These are phyloP conservation scores for Apodemia zela DNA, from an alignment of 2,888 invertebrate genomes.

Conservation along the genomic window DNA sequence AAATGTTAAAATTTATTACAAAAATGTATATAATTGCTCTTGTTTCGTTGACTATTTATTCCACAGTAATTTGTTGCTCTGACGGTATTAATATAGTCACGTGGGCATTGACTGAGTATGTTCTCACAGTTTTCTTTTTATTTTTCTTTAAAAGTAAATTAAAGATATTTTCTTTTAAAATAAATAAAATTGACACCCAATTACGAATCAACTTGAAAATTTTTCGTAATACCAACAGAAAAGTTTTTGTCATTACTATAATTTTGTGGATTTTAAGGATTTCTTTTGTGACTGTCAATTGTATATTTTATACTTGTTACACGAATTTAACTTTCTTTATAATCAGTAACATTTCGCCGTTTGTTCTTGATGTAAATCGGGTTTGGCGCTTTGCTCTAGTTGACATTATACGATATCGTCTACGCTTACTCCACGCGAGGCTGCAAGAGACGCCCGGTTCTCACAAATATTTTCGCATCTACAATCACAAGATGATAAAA, in stretches of 20 bases:
- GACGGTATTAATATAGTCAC: slow-evolving; percentile 36
- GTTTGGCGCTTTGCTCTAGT: slow-evolving; percentile 61
- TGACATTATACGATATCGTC: slow-evolving; percentile 52
- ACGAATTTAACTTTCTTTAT: slow-evolving; percentile 38
- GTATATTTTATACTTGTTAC: slow-evolving; percentile 42
- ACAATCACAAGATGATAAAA: slow-evolving; percentile 49
- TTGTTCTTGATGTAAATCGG: slow-evolving; percentile 58
- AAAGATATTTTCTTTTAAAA: slow-evolving; percentile 40
- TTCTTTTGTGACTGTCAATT: slow-evolving; percentile 45
- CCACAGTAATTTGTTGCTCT: slow-evolving; percentile 47
- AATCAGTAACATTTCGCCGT: slow-evolving; percentile 47
- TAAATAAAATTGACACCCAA: slow-evolving; percentile 47
- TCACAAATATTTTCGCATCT: slow-evolving; percentile 54
- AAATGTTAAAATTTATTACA: slow-evolving; percentile 33
- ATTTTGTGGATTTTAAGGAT: slow-evolving; percentile 47
- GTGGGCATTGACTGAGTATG: slow-evolving; percentile 58
- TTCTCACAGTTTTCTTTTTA: slow-evolving; percentile 42
- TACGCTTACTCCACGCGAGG: slow-evolving; percentile 50
- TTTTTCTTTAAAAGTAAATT: slow-evolving; percentile 46
- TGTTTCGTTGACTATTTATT: slow-evolving; percentile 37
- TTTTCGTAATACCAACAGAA: slow-evolving; percentile 40
- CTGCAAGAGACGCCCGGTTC: slow-evolving; percentile 50
- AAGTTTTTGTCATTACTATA: slow-evolving; percentile 38
- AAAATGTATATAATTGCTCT: slow-evolving; percentile 47
- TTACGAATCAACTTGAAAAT: slow-evolving; percentile 45